These are phyloP conservation scores for Sphaeramia orbicularis DNA, from an alignment of 2,797 vertebrate genomes.

Conservation along the genomic window DNA sequence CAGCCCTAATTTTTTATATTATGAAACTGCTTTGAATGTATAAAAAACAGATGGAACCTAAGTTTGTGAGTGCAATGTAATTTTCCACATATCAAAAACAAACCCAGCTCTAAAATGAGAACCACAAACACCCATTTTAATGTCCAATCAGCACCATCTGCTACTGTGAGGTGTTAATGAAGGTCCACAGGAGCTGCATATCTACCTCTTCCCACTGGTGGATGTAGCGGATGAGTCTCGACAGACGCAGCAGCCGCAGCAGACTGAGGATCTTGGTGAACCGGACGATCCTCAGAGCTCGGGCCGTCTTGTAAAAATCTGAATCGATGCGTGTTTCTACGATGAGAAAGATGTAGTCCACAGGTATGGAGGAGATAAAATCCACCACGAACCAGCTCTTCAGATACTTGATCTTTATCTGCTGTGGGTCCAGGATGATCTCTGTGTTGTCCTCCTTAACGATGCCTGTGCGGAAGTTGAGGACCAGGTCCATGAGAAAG, in stretches of 20 bases:
- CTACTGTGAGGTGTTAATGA: conserved; percentile 4
- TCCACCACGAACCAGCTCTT: conserved; percentile 99
- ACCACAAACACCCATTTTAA: too few relatives aligned
- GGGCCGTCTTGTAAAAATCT: conserved; percentile 98
- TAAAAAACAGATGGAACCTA: background rate
- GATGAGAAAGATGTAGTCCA: conserved; percentile 99
- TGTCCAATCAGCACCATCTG: background rate
- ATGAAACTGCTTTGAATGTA: background rate
- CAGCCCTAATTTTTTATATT: background rate
- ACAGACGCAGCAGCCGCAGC: conserved; percentile 93
- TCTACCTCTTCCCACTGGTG: conserved; percentile 99
- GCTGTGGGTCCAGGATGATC: conserved; percentile 96
- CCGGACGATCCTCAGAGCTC: conserved; percentile 96
- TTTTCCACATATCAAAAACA: too few relatives aligned
- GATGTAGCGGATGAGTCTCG: conserved; percentile 97
- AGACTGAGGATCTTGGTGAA: conserved; percentile 99
- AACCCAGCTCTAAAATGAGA: too few relatives aligned
- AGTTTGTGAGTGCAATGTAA: background rate
- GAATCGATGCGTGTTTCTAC: conserved; percentile 98
- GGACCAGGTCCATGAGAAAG: conserved; percentile 98
- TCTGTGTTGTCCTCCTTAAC: conserved; percentile 99
- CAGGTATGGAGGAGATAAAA: conserved; percentile 98
- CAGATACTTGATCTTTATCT: conserved; percentile 98
- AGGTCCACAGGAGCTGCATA: conserved; percentile 1
- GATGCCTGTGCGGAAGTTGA: conserved; percentile 99